A percentile compares a stretch with the other conserved stretches of the same genome.
Evolutionary conservation across 2,888 invertebrate genomes (phyloP).

Genomic region (Caenorhabditis macrosperma): DNA sequence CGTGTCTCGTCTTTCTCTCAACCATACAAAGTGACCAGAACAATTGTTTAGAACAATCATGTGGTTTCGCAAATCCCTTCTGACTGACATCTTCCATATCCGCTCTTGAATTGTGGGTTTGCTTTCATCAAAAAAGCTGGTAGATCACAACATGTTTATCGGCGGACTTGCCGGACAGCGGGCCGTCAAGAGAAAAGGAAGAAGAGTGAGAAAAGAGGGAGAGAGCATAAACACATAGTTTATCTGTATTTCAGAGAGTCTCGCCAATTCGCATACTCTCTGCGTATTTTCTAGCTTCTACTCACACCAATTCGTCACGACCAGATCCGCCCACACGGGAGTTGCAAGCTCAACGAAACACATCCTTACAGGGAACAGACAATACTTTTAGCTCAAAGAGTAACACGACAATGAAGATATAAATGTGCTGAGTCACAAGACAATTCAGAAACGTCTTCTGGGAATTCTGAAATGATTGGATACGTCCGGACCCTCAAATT

Average conservation of each 20-base stretch:
- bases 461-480: neutral
- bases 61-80: conserved; percentile 16
- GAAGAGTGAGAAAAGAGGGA: conserved; percentile 10
- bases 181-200: conserved; percentile 8
- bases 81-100: conserved; percentile 15
- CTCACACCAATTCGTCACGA: conserved; percentile 39
- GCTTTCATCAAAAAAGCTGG: conserved; percentile 39
- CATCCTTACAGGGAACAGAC: conserved; percentile 40
- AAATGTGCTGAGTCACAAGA: no score
- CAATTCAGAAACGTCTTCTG: no score
- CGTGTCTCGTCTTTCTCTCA: neutral
- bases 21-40: conserved; percentile 11
- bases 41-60: neutral
- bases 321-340: conserved; percentile 49
- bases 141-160: conserved; percentile 57
- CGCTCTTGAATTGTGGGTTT: conserved; percentile 29
- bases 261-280: conserved; percentile 18
- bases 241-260: conserved; percentile 55
- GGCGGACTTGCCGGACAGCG: conserved; percentile 51
- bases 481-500: no score
- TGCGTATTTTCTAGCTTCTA: conserved; percentile 15
- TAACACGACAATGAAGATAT: neutral
- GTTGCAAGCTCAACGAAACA: conserved; percentile 33
- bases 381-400: conserved; percentile 21
- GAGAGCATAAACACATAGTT: conserved; percentile 52